These are phyloP conservation scores for Oreochromis mossambicus DNA, from an alignment of 2,797 vertebrate species.

Conservation along the genomic window DNA sequence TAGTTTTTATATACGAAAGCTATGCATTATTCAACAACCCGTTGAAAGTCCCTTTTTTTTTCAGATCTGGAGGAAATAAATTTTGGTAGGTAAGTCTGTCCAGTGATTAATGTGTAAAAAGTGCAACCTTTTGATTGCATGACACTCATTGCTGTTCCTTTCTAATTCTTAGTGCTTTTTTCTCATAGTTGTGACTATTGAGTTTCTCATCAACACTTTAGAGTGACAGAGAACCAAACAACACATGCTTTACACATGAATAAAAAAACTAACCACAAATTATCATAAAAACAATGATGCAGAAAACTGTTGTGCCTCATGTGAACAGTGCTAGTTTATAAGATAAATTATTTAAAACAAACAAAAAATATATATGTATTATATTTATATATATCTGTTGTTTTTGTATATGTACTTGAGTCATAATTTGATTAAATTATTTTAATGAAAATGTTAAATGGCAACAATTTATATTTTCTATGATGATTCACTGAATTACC, in stretches of 20 bases:
- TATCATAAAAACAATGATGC: background rate
- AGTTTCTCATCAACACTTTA: background rate
- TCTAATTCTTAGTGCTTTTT: background rate
- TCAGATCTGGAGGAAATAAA: constrained; percentile 85
- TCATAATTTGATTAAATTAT: background rate
- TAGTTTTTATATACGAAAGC: background rate
- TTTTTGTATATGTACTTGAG: background rate
- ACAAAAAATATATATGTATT: background rate
- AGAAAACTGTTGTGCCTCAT: background rate
- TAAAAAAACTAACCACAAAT: background rate
- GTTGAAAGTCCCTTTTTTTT: background rate
- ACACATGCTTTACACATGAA: background rate
- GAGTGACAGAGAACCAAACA: background rate
- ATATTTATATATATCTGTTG: background rate
- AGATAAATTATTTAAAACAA: background rate
- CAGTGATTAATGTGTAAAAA: background rate
- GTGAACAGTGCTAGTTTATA: background rate
- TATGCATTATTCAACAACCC: background rate
- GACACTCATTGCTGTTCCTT: background rate
- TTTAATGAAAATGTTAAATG: background rate
- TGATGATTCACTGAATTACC: too few relatives aligned
- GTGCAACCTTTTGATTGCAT: background rate
- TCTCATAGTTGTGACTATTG: background rate
- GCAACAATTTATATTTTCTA: background rate
- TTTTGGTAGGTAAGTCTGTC: constrained; percentile 80